Base-by-base conservation (phyloP, 1,140 invertebrate genomes). In the Eurosta solidaginis region DNA sequence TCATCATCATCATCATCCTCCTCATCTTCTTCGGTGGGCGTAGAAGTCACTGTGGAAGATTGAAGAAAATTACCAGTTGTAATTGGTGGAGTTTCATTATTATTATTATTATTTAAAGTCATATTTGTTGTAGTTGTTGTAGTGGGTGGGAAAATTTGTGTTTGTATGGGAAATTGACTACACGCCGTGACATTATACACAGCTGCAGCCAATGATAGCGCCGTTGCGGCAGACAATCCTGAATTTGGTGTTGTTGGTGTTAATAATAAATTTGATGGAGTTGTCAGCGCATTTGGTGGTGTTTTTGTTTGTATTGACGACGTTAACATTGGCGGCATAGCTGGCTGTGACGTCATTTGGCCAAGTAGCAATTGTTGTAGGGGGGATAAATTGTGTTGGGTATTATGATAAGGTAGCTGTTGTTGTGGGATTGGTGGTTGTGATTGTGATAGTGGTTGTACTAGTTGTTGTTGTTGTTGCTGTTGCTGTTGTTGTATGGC, bases 21-120 rank as follows among this genome's bases (percentile, higher is more conserved):
- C 5, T 20, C 52, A 44, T 68, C 40, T 36, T 36, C 76, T 12
- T 77, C 76, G 20, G 80, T 85, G 79, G 85, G 85, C 81, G 85
- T 86, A 52, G 85, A 86, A 79, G 85, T 86, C 83, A 86, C 85
- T 86, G 85, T 86, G 80, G 85, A 86, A 79, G 85, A 86, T 86
- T 86, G 85, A 33, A 86, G 79, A 81, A 86, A 86, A 77, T 86
- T 85, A 12, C 33, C 25, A 44, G 49, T 78, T 79, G 74, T 50
- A 52, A 79, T 79, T 80, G 73, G 44, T 76, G 77, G 52, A 45
- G 10, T n/a, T n/a, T n/a, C 20, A 50, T 49, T 22, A 2, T 44
- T 5, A 44, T 4, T 17, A 76, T 27, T 17, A 76, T 29, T 29
- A 78, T 63, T 25, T 20, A 3, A n/a, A 33, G 52, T 22, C 20